These are phyloP conservation scores for Drosophila neutralis DNA, from an alignment of 2,888 invertebrate genomes.

Conservation along the genomic window DNA sequence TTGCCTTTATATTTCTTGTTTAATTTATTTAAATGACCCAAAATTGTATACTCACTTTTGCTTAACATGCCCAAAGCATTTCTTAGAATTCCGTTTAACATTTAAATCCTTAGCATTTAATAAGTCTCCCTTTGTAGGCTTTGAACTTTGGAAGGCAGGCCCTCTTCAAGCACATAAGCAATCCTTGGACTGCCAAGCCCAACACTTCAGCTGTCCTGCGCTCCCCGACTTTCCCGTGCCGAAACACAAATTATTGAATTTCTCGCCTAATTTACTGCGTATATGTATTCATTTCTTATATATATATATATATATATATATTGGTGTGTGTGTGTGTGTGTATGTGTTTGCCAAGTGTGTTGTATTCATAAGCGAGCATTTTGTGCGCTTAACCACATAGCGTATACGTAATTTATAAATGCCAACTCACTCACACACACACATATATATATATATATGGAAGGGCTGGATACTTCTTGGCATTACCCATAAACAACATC, in stretches of 20 bases:
- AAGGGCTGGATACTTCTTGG: constrained; percentile 18
- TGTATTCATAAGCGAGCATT: constrained; percentile 68
- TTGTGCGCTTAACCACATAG: constrained; percentile 64
- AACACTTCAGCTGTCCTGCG: constrained; percentile 5
- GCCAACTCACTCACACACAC: constrained; percentile 30
- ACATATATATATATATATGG: constrained; percentile 4
- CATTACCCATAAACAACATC: constrained; percentile 27
- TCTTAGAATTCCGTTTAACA: constrained; percentile 5
- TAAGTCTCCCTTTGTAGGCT: background rate
- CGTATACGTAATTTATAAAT: constrained; percentile 76
- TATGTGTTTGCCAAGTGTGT: constrained; percentile 5
- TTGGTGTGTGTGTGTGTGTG: background rate
- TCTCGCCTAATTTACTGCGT: constrained; percentile 66
- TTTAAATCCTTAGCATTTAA: background rate
- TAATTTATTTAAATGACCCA: background rate
- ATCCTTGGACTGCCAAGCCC: background rate
- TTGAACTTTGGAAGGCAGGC: background rate
- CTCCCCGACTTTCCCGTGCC: background rate
- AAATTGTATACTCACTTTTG: background rate
- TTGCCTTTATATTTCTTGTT: background rate
- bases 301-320: background rate
- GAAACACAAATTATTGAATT: constrained; percentile 62
- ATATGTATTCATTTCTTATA: constrained; percentile 17
- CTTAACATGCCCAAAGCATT: background rate
- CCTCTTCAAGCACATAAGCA: background rate